Evolutionary conservation across 2,888 invertebrate species (phyloP).

Genomic region (Augochlorella aurata): DNA sequence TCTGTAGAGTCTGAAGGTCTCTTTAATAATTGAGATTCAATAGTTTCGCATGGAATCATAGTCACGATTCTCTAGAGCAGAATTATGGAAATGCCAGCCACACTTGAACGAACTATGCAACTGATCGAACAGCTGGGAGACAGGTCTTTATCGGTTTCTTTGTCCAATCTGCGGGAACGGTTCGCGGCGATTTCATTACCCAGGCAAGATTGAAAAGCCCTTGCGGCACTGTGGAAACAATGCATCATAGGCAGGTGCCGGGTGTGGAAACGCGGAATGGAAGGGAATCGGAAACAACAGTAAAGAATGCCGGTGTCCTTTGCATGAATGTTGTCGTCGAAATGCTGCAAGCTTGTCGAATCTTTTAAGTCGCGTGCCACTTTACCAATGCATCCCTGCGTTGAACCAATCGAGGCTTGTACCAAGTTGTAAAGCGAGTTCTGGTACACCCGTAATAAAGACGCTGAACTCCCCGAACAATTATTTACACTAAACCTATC

Average conservation of each 20-base stretch:
- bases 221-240: conserved; percentile 24
- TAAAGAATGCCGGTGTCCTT: conserved; percentile 2
- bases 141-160: conserved; percentile 41
- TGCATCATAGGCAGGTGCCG: conserved; percentile 15
- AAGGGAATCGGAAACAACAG: conserved; percentile 1
- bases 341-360: conserved; percentile 1
- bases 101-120: conserved; percentile 9
- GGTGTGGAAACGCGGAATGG: conserved; percentile 1
- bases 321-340: background rate
- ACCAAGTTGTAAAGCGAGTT: background rate
- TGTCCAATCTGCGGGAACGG: conserved; percentile 6
- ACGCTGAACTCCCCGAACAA: background rate
- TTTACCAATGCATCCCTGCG: background rate
- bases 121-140: conserved; percentile 9
- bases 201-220: conserved; percentile 29
- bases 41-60: background rate
- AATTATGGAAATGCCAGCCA: background rate
- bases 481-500: background rate
- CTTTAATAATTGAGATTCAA: background rate
- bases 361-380: background rate
- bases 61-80: background rate
- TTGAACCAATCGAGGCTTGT: background rate
- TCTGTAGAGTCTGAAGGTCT: background rate
- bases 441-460: background rate
- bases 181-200: conserved; percentile 41